Evolutionary conservation across 2,797 vertebrate genomes (phyloP), one percentile per base, ranked within the genome.

Genomic region (Halcyon chelicuti): DNA sequence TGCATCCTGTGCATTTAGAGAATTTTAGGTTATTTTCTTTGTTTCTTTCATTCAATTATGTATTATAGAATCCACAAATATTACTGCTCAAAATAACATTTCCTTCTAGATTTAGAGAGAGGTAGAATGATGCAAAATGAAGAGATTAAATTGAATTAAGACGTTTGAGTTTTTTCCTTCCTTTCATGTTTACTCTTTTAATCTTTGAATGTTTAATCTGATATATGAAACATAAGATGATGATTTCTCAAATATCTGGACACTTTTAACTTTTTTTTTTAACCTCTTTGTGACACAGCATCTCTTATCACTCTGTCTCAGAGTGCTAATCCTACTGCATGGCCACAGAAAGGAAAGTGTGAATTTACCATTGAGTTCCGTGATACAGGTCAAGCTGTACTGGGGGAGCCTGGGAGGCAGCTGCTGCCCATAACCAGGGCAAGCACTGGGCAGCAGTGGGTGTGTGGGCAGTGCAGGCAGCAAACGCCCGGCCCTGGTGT

Each of bases 371-470:
- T 10, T 3, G 7, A 49, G 10, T 63, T 74, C 29, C 29, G 1
- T 63, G 78, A 6, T 35, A 17, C 2, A 12, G n/a, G 31, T 47
- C 40, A 40, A 63, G 26, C 61, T 73, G 25, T 77, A 14, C 1
- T 60, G 86, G 21, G 19, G 29, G 42, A 72, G 10, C 10, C 21
- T 33, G 52, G 13, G 9, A 8, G 8, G 14, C 39, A 70, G 63
- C 74, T 82, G 72, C 68, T 58, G 33, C 11, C 37, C n/a, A 0
- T 14, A 14, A 5, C 9, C 37, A 14, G 26, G 12, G 9, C 35
- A 18, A 55, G 6, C 6, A 40, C 25, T 0, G 0, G 15, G 73
- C 40, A 57, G 35, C 2, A 1, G 8, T 5, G 40, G 54, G 51
- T 28, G 8, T 0, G 0, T 33, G 72, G 67, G 77, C 55, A n/a